Base-by-base conservation (phyloP, 2,888 invertebrate species). In the Ischnura elegans region DNA sequence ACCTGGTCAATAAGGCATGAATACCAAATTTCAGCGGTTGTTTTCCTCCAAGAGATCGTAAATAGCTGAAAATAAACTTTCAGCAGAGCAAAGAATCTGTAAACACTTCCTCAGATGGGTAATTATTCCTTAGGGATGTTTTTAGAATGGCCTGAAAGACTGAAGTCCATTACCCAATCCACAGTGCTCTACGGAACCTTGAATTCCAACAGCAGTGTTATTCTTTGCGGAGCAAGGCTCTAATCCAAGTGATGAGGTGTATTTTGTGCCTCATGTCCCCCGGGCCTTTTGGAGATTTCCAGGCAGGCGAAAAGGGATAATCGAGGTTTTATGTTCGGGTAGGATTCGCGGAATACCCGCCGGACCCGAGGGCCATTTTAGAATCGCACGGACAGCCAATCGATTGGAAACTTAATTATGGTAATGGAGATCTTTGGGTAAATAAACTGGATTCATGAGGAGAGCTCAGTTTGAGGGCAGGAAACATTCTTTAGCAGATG, bases 361-460 rank as follows among this genome's bases (percentile, higher is more conserved):
- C 61, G 61, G 61, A 6, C 21, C 29, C n/a, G 36, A 36, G n/a
- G 47, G 51, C 51, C 47, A 29, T 87, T 87, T 87, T 13, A n/a
- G n/a, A 3, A 36, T 36, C 29, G 47, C 19, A 51, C 36, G 36
- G 47, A 25, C 21, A 21, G 51, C 36, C 87, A 87, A 87, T 87
- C 87, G 87, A 61, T 61, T 61, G 87, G 51, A 29, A 87, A 87
- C 51, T 51, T 87, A 87, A 87, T 87, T 87, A 87, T 13, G 47
- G 51, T 51, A 87, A 87, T 87, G 87, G 87, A 87, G 87, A 51
- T 87, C 42, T 36, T n/a, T 46, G 36, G 47, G 47, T 87, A 87
- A 87, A 87, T 87, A 87, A 87, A 47, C 87, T 47, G 51, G 29
- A 46, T 25, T 8, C 61, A 25, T 61, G 61, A 61, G 61, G n/a